phyloP scores from a whole-genome alignment of 2,888 invertebrate species.

The Caenorhabditis sp. region DNA sequence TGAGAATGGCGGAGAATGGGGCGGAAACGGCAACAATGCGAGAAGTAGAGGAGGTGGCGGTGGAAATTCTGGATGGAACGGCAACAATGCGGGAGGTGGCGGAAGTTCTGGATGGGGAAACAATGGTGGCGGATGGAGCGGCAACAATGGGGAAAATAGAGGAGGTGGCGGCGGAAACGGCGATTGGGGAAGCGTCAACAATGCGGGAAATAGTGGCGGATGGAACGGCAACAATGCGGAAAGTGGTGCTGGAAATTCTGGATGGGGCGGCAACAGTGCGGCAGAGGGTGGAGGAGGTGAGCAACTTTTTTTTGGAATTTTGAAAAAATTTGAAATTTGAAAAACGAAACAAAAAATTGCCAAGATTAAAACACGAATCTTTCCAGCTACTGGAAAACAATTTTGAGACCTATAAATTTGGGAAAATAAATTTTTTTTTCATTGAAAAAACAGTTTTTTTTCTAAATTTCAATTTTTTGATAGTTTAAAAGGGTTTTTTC shows the following conservation, averaged over 20 bases:
- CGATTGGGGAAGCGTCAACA: constrained; percentile 1
- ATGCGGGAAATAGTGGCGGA: constrained; percentile 14
- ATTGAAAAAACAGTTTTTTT: no score
- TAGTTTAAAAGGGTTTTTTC: no score
- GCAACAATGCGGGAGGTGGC: background rate
- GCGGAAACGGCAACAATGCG: constrained; percentile 2
- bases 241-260: constrained; percentile 15
- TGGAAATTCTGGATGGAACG: constrained; percentile 5
- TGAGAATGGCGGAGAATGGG: constrained; percentile 13
- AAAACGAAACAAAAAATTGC: no score
- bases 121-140: constrained; percentile 21
- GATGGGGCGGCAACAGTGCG: constrained; percentile 18
- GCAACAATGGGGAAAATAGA: constrained; percentile 15
- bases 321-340: no score
- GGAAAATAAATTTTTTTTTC: no score
- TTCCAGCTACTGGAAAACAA: no score
- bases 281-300: constrained; percentile 10
- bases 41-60: constrained; percentile 10
- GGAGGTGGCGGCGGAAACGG: constrained; percentile 10
- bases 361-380: no score
- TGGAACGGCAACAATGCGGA: constrained; percentile 8
- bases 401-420: no score
- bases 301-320: no score
- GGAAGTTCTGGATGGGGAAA: background rate
- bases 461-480: no score